phyloP scores from a whole-genome alignment of 2,888 invertebrate species.

The Polyploca ridens region DNA sequence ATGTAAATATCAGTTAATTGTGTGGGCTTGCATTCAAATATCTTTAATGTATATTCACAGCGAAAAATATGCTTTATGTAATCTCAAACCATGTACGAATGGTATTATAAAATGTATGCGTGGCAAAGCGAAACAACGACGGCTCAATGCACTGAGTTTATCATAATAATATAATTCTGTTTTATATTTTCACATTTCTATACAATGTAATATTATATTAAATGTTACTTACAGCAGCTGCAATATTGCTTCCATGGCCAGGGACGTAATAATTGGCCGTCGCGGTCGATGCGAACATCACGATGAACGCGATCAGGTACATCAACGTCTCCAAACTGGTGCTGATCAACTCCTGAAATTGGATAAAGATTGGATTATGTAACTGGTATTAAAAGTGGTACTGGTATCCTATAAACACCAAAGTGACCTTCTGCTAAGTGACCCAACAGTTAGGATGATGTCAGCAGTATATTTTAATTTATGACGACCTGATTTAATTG shows the following conservation, averaged over 20 bases:
- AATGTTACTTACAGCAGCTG: constrained; percentile 89
- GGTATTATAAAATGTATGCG: no score
- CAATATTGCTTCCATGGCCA: constrained; percentile 85
- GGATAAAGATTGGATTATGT: constrained; percentile 14
- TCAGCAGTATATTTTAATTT: constrained; percentile 3
- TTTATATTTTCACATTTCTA: no score
- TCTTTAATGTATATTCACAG: no score
- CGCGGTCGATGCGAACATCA: constrained; percentile 87
- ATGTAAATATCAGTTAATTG: neutral
- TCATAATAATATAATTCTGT: no score
- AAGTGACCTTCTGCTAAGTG: neutral
- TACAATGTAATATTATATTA: no score
- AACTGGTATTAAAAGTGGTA: neutral
- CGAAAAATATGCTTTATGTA: no score
- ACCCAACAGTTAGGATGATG: neutral
- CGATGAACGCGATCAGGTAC: constrained; percentile 92
- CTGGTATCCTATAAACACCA: neutral
- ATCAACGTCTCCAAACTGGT: constrained; percentile 88
- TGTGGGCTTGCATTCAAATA: constrained; percentile 10
- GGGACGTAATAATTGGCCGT: constrained; percentile 66
- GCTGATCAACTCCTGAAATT: constrained; percentile 91
- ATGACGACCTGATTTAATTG: constrained; percentile 2
- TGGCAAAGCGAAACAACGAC: no score
- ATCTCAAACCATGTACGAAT: no score
- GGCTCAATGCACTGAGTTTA: no score